A percentile compares a stretch with the other conserved stretches of the same genome.
These are phyloP conservation scores for Euzophera pinguis DNA, from an alignment of 2,888 invertebrate genomes.

Conservation along the genomic window DNA sequence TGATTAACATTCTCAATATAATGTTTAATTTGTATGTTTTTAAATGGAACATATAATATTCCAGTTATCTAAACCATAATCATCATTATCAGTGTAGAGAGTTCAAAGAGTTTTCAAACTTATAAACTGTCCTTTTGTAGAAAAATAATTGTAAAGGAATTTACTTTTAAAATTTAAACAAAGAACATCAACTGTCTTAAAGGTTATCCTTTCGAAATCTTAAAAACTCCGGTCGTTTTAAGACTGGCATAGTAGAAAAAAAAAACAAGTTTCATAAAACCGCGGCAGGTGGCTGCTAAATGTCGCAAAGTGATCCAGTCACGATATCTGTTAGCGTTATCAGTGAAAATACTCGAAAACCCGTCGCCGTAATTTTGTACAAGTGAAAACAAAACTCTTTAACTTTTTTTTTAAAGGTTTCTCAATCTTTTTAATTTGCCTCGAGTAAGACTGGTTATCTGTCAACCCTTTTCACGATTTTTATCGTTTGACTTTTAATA, in stretches of 20 bases:
- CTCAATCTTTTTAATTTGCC: not conserved
- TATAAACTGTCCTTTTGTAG: no score
- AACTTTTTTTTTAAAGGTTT: not conserved
- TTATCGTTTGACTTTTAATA: not conserved
- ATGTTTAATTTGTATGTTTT: no score
- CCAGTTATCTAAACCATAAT: no score
- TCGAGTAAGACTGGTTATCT: not conserved
- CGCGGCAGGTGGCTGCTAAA: slow-evolving; percentile 3
- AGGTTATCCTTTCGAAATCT: slow-evolving; percentile 4
- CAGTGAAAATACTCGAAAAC: slow-evolving; percentile 9
- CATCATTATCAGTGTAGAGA: no score
- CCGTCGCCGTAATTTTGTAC: not conserved
- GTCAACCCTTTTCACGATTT: not conserved
- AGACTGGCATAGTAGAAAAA: not conserved
- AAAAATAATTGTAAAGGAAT: no score
- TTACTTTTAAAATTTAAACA: not conserved
- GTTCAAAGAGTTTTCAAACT: no score
- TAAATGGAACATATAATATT: no score
- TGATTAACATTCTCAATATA: not conserved
- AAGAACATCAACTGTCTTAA: not conserved
- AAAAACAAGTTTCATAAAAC: slow-evolving; percentile 8
- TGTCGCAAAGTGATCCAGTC: slow-evolving; percentile 23
- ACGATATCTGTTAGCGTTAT: slow-evolving; percentile 22
- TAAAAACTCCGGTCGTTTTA: not conserved
- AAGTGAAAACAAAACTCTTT: slow-evolving; percentile 1